These are phyloP conservation scores for Xestia ashworthii DNA, from an alignment of 2,888 invertebrate genomes.

Conservation along the genomic window DNA sequence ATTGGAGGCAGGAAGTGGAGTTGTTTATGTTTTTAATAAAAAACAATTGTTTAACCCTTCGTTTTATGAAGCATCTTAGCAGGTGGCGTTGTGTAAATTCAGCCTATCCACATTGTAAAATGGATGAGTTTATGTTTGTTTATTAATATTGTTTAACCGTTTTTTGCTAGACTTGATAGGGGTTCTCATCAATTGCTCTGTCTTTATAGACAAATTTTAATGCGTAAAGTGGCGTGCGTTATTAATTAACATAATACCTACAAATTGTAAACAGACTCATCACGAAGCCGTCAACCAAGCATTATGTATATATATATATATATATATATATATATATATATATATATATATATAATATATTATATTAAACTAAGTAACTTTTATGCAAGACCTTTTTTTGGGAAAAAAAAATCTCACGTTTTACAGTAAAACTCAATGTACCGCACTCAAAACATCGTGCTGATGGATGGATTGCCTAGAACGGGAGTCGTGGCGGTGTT, in stretches of 20 bases:
- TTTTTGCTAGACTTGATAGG: not conserved
- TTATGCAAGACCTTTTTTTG: too few relatives aligned
- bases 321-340: too few relatives aligned
- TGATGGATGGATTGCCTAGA: too few relatives aligned
- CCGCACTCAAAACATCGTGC: too few relatives aligned
- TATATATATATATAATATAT: too few relatives aligned
- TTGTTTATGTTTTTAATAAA: conserved; percentile 15
- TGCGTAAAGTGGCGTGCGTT: not conserved
- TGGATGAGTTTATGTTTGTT: not conserved
- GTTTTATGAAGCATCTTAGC: not conserved
- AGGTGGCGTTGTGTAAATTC: not conserved
- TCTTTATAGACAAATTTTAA: not conserved
- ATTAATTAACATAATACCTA: not conserved
- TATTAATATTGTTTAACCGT: not conserved
- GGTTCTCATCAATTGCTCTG: not conserved
- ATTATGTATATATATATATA: too few relatives aligned
- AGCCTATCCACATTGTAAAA: not conserved
- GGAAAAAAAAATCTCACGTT: too few relatives aligned
- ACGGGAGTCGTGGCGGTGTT: too few relatives aligned
- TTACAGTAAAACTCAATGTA: too few relatives aligned
- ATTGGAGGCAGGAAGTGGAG: conserved; percentile 11
- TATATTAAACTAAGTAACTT: too few relatives aligned
- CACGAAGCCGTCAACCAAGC: too few relatives aligned
- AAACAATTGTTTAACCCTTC: not conserved
- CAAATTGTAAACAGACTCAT: too few relatives aligned